phyloP scores from a whole-genome alignment of 2,797 vertebrate genomes.

The Rhinella marina region DNA sequence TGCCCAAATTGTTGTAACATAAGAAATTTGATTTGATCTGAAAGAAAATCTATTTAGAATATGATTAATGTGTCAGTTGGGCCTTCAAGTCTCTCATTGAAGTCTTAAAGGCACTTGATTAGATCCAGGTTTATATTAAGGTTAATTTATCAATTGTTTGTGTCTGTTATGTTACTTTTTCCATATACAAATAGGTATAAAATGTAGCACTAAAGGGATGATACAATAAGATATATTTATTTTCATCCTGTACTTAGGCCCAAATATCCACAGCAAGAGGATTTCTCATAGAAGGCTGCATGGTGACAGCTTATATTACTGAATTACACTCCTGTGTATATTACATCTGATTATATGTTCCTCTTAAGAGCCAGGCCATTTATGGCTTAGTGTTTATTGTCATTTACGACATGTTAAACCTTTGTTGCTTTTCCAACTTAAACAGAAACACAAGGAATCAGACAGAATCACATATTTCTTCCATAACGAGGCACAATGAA shows the following conservation, averaged over 20 bases:
- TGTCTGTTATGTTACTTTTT: not conserved
- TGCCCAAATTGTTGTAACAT: not conserved
- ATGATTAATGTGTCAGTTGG: not conserved
- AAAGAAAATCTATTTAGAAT: not conserved
- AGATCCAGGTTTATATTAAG: not conserved
- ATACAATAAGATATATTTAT: not conserved
- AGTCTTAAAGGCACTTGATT: not conserved
- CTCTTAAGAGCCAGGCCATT: slow-evolving; percentile 51
- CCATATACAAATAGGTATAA: not conserved
- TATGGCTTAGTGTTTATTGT: slow-evolving; percentile 51
- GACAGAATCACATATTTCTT: slow-evolving; percentile 60
- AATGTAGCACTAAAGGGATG: not conserved
- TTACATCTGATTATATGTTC: slow-evolving; percentile 29
- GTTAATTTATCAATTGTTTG: not conserved
- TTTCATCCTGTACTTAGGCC: not conserved
- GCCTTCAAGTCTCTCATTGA: not conserved
- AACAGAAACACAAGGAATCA: slow-evolving; percentile 63
- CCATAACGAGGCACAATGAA: slow-evolving; percentile 67
- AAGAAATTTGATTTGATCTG: not conserved
- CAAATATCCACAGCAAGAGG: not conserved
- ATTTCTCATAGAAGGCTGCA: not conserved
- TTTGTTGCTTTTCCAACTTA: slow-evolving; percentile 66
- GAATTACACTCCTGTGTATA: not conserved
- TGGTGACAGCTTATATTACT: slow-evolving; percentile 18
- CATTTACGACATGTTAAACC: slow-evolving; percentile 57